Conservation (phyloP, 2,113 vertebrate species). For the Dicrurus megarhynchus region DNA sequence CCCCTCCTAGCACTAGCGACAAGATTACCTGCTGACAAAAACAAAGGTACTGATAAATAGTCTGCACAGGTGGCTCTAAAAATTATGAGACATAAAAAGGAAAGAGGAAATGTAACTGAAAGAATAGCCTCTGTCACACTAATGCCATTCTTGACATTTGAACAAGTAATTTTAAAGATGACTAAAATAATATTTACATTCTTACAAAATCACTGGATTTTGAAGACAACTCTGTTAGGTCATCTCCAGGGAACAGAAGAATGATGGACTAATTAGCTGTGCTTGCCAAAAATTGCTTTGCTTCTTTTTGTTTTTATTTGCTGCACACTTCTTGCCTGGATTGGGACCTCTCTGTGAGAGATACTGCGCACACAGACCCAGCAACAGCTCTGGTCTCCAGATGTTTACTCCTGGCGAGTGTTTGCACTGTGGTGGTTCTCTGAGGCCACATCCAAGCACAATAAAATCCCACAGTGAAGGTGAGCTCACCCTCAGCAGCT, state of each 20-base stretch:
- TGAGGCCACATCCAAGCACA: neutral
- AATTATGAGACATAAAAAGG: neutral
- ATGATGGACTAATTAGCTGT: neutral
- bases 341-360: neutral
- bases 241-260: neutral
- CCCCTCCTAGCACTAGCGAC: neutral
- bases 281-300: neutral
- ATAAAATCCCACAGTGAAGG: neutral
- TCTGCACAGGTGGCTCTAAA: neutral
- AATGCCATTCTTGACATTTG: conserved; percentile 36
- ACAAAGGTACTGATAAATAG: neutral
- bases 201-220: conserved; percentile 15
- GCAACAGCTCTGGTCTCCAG: conserved; percentile 21
- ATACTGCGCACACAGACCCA: neutral
- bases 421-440: neutral
- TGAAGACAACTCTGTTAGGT: conserved; percentile 1
- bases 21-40: neutral
- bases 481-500: neutral
- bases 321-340: neutral
- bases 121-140: neutral
- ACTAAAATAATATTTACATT: conserved; percentile 48
- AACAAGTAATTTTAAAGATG: conserved; percentile 34
- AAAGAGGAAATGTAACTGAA: neutral
- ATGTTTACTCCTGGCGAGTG: neutral
- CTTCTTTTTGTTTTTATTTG: conserved; percentile 18